Base-by-base conservation (phyloP, 2,797 vertebrate genomes). In the Xyrichtys novacula region DNA sequence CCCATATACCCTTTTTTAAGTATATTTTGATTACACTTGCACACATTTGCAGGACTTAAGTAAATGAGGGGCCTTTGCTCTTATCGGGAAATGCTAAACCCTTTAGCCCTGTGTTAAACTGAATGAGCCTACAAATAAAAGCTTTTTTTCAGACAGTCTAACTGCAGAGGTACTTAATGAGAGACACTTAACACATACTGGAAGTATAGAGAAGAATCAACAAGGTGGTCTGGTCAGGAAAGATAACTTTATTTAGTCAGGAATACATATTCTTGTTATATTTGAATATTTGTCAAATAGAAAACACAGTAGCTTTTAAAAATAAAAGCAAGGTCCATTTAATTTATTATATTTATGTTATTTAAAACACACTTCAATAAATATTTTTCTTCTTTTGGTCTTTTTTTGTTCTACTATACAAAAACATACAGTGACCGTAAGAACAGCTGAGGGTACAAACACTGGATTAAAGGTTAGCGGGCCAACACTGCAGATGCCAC, bases 281-380 rank as follows among this genome's bases (percentile, higher is more conserved):
- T 95, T 94, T 79, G 94, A 95, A 95, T 96, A 95, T 94, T 73
- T 75, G 77, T 95, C 92, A 96, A 95, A 96, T 96, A 95, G 94
- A 96, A 96, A 96, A 96, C 84, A 95, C 95, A 94, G 89, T 92
- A 96, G 95, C 95, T 96, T 96, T 96, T 97, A 87, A 96, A 97
- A 98, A 98, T 97, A 96, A 98, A 98, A 97, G 96, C 95, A 93
- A 94, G 90, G 92, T 94, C 91, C 93, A 84, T 92, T 91, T 89
- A 87, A 90, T 86, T 78, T 58, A 89, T 85, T 72, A 75, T 85
- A 79, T 86, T 80, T 85, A 83, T 92, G 43, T 42, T 72, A 91
- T 91, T 93, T 88, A 76, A 90, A 91, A 90, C 91, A 93, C 91
- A 86, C 83, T 91, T 94, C 85, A 94, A 94, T 95, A 95, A 95